Evolutionary conservation across 2,113 vertebrate species (phyloP), one percentile per base, ranked within the genome.

Genomic region (Anser cygnoides): DNA sequence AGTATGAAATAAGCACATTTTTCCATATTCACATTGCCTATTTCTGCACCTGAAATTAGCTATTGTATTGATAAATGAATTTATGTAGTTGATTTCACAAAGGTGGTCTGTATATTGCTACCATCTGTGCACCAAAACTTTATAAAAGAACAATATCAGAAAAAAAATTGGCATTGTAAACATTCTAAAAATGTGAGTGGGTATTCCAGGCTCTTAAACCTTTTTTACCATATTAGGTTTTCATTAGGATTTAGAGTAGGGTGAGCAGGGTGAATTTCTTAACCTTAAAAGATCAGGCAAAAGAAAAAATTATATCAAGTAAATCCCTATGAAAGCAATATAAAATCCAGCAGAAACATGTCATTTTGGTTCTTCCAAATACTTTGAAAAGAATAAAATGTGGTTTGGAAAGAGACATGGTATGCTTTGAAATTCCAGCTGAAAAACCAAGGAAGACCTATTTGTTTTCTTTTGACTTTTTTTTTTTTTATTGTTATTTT

Each of bases 301-400:
- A 81, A 96, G 16, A 73, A 89, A 86, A 96, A 87, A 90, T 61
- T 2, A 81, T 87, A 82, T 55, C 74, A 95, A 76, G 14, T 62
- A 97, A 95, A 96, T 84, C 91, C 41, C 90, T 91, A 82, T 74
- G 86, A 97, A 91, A 96, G 86, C 71, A 95, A 37, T 65, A 93
- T 84, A 79, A 71, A 67, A 78, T 96, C 88, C 91, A 97, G 95
- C 96, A 97, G 89, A 93, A 97, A 96, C 87, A 89, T 95, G 89
- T 97, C 57, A 78, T 94, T 94, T 96, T 86, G 78, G 35, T 62
- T 93, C 85, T 85, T 96, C 91, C 88, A 95, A 89, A 95, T 85
- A 87, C 86, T 91, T 96, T 89, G 76, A 81, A 96, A 97, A 97
- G 26, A 97, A 91, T 95, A 96, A 91, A 95, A 95, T 90, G 73